Evolutionary conservation across 2,113 vertebrate genomes (phyloP).

Genomic region (Pollimyrus isidori): DNA sequence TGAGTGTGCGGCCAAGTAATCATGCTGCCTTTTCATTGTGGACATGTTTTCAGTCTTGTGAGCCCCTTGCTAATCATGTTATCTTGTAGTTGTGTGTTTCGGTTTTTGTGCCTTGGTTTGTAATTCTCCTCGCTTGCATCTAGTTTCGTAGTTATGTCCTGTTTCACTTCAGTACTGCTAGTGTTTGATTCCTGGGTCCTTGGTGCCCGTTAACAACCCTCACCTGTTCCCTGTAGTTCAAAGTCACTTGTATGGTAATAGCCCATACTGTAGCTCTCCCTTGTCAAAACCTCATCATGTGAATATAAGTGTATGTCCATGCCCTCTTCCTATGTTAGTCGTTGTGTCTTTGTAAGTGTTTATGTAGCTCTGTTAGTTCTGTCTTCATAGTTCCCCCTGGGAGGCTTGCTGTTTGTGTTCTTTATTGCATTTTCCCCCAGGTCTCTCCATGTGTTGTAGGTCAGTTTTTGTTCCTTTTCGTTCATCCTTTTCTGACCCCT

Average conservation of each 20-base stretch:
- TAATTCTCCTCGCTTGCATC: neutral
- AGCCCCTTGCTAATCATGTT: neutral
- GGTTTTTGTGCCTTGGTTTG: neutral
- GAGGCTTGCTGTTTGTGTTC: neutral
- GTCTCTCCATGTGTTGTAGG: neutral
- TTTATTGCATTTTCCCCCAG: neutral
- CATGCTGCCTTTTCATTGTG: neutral
- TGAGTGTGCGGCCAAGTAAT: neutral
- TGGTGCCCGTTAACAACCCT: neutral
- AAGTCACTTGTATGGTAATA: neutral
- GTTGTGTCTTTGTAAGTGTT: neutral
- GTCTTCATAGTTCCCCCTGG: neutral
- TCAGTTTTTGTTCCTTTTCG: neutral
- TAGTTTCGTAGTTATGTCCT: neutral
- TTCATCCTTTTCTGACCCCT: neutral
- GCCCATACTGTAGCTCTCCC: neutral
- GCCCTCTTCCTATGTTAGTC: neutral
- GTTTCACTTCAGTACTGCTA: neutral
- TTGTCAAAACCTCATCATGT: neutral
- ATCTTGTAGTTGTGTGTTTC: neutral
- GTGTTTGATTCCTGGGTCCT: neutral
- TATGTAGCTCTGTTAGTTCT: neutral
- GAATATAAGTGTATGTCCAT: neutral
- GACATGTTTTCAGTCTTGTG: neutral
- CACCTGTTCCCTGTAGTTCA: neutral